Evolutionary conservation across 35 echinoderm and acorn worm species (phyloP).

Genomic region (Heliocidaris erythrogramma): DNA sequence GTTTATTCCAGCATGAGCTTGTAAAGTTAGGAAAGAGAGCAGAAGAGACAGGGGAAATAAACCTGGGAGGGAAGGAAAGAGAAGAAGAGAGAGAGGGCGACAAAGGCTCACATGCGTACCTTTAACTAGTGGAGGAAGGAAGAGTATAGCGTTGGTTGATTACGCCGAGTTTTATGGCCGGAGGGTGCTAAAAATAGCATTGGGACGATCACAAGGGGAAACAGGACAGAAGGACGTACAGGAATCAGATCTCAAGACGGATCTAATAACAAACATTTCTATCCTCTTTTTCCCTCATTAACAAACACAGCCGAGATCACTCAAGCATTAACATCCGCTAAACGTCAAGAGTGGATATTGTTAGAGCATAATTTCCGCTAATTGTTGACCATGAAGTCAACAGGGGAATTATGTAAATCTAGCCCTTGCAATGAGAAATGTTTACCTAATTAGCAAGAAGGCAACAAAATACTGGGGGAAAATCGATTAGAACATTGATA

Average conservation of each 20-base stretch:
- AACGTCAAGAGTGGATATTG: neutral
- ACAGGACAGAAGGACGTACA: neutral
- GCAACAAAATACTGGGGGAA: neutral
- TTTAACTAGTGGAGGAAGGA: slow-evolving; percentile 24
- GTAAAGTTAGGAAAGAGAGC: neutral
- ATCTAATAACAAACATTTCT: slow-evolving; percentile 27
- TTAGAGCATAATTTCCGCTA: neutral
- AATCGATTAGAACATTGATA: neutral
- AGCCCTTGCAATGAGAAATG: neutral
- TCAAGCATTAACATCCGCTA: neutral
- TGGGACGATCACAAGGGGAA: neutral
- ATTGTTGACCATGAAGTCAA: neutral
- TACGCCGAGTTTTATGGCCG: neutral
- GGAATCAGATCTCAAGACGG: slow-evolving; percentile 26
- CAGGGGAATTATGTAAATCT: neutral
- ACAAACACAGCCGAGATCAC: neutral
- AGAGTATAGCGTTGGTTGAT: slow-evolving; percentile 2
- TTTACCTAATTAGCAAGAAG: neutral
- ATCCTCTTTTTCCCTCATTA: neutral
- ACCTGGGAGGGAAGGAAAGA: neutral
- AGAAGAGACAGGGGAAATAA: neutral
- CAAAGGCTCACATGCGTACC: neutral
- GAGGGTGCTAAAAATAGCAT: slow-evolving; percentile 22
- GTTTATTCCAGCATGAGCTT: neutral
- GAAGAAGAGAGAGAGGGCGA: neutral